Evolutionary conservation across 2,888 invertebrate species (phyloP), one percentile per base, ranked within the genome.

Genomic region (Rhogogaster chlorosoma): DNA sequence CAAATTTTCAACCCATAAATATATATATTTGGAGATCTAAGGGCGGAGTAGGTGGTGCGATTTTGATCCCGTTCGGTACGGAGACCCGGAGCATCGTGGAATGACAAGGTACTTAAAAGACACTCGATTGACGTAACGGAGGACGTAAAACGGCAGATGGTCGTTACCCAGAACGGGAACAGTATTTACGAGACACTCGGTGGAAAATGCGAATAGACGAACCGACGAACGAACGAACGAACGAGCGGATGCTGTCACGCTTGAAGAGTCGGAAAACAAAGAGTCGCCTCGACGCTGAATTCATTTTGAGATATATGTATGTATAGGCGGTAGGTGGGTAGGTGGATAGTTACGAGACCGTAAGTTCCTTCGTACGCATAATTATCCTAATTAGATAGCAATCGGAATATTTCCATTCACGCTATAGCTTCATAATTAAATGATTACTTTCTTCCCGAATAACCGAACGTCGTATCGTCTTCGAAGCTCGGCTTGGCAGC

Each of bases 191-290:
- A 67, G 67, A 83, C 67, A 67, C 67, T 83, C 82, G 67, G 45
- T 67, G 45, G 67, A 67, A 83, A 67, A 83, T 32, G 64, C 42
- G 67, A 38, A 32, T 29, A 53, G 78, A 64, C 64, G 64, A 26
- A 87, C 84, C 87, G 89, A 86, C 87, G 87, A 87, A 89, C 7
- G 12, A 12, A 29, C 29, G 45, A 45, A 73, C 42, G n/a, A 36
- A 86, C 84, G 87, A 89, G 86, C 87, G 87, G 88, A 89, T 88
- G 88, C 87, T 88, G 90, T 90, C 88, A 89, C 88, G 89, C 87
- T 87, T 87, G 84, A 84, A 84, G 70, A 87, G 83, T 82, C 87
- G 87, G 85, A 88, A 89, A 89, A 89, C 90, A 89, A 89, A 91
- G 87, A 86, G 85, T 84, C 83, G 84, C 84, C 85, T 87, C 82